phyloP scores from a whole-genome alignment of 2,888 invertebrate genomes.

The Agrilus mali region DNA sequence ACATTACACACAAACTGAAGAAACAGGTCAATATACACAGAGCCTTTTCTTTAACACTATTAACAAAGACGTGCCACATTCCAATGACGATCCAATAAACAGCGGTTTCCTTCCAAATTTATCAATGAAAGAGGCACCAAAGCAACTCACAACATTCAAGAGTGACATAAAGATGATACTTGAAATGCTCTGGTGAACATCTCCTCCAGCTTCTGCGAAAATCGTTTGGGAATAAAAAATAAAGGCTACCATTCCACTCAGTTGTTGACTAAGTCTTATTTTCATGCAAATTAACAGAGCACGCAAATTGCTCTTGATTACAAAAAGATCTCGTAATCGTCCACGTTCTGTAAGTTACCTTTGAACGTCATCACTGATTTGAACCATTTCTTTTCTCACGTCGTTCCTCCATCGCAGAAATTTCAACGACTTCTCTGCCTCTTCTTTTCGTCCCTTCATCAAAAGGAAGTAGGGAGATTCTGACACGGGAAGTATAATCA shows the following conservation, averaged over 20 bases:
- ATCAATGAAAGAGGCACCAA: constrained; percentile 18
- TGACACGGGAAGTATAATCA: constrained; percentile 47
- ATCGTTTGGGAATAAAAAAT: constrained; percentile 22
- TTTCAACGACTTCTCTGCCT: constrained; percentile 18
- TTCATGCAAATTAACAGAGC: constrained; percentile 18
- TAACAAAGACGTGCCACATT: constrained; percentile 16
- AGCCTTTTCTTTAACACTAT: constrained; percentile 20
- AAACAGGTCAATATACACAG: constrained; percentile 17
- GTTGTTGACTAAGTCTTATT: constrained; percentile 21
- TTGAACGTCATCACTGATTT: constrained; percentile 18
- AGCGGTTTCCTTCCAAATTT: constrained; percentile 21
- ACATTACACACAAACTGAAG: constrained; percentile 17
- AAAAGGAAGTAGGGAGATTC: constrained; percentile 34
- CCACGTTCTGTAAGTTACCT: constrained; percentile 24
- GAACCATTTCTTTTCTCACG: constrained; percentile 20
- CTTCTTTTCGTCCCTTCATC: constrained; percentile 17
- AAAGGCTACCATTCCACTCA: constrained; percentile 22
- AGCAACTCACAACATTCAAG: constrained; percentile 5
- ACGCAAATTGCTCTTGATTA: constrained; percentile 19
- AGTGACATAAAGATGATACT: constrained; percentile 20
- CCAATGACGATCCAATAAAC: constrained; percentile 18
- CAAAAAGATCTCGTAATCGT: constrained; percentile 20
- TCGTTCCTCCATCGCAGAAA: constrained; percentile 19
- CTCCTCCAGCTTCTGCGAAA: constrained; percentile 24
- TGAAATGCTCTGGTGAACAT: constrained; percentile 20